Evolutionary conservation across 2,113 vertebrate species (phyloP).

Genomic region (Loxodonta africana): DNA sequence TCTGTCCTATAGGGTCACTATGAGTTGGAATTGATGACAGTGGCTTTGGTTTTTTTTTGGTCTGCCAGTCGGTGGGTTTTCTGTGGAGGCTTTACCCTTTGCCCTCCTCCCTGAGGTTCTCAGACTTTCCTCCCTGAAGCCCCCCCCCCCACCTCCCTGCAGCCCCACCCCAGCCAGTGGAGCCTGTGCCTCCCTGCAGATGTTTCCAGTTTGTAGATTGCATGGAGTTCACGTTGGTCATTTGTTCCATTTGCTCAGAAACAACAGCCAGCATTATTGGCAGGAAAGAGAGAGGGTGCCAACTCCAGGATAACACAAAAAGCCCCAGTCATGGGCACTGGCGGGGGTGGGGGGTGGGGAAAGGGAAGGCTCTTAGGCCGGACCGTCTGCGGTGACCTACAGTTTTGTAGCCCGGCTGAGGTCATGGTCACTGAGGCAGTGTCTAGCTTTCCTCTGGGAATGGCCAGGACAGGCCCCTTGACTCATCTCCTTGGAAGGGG

Average conservation of each 20-base stretch:
- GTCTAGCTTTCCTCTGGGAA: neutral
- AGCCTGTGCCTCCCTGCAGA: constrained; percentile 32
- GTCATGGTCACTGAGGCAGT: neutral
- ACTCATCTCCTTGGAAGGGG: neutral
- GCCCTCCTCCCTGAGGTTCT: neutral
- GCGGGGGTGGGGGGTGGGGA: neutral
- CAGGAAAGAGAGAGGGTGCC: constrained; percentile 66
- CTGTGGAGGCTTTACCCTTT: neutral
- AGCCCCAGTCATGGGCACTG: constrained; percentile 76
- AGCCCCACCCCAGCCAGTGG: fast-evolving
- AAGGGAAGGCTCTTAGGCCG: neutral
- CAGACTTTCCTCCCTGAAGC: neutral
- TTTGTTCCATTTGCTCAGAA: constrained; percentile 77
- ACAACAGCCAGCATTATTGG: constrained; percentile 82
- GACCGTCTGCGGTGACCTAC: neutral
- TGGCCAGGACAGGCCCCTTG: neutral
- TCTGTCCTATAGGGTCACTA: no score
- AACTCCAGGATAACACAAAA: constrained; percentile 73
- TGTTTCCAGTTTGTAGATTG: constrained; percentile 67
- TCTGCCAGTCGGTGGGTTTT: neutral
- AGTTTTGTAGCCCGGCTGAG: neutral
- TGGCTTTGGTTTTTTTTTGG: no score
- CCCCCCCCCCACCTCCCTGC: neutral
- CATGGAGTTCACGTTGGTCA: constrained; percentile 57
- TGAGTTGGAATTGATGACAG: no score